Base-by-base conservation (phyloP, 1,140 invertebrate genomes). In the Alviniconcha marisindica region DNA sequence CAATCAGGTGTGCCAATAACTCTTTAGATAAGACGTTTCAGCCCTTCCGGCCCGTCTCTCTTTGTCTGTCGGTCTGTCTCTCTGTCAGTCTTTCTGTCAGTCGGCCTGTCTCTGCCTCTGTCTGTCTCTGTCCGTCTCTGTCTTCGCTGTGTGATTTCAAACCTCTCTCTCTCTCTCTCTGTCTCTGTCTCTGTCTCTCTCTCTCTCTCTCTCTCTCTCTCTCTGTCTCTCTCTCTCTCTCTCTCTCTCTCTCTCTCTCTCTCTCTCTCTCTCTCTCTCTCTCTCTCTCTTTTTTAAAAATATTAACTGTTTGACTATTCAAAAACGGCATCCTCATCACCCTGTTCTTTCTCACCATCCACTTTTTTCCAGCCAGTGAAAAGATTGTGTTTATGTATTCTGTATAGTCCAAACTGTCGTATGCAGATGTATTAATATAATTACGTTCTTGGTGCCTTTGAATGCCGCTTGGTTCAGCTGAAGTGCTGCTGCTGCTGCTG, bases 171-270 rank as follows among this genome's bases (percentile, higher is more conserved):
- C 24, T 12, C 56, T 60, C 24, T 60, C 7, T 51, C 48, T 51
- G 10, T 51, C 48, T 51, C 56, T 60, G 4, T 60, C 7, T 60
- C 24, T 60, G 15, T 60, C 21, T 51, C 56, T 24, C 21, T 60
- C 56, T 0, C 21, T 73, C 69, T 38, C 31, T 78, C 28, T 15
- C 44, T 78, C 21, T 78, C 77, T 78, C 77, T 78, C 44, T 78
- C 40, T 77, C 40, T 78, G 21, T 78, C 77, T 54, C 21, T 51
- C 42, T 24, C 77, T 54, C 48, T 54, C 40, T 51, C 48, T 78
- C 1, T 40, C n/a, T 36, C 14, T 42, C 1, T 73, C 24, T 3
- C 12, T 3, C 24, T 73, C n/a, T 36, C 31, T 42, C 14, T 42
- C 14, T 73, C 12, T 69, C 69, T 15, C n/a, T 15, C 40, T 2